These are phyloP conservation scores for Lutraria lutraria DNA, from an alignment of 2,888 invertebrate species.

Conservation along the genomic window DNA sequence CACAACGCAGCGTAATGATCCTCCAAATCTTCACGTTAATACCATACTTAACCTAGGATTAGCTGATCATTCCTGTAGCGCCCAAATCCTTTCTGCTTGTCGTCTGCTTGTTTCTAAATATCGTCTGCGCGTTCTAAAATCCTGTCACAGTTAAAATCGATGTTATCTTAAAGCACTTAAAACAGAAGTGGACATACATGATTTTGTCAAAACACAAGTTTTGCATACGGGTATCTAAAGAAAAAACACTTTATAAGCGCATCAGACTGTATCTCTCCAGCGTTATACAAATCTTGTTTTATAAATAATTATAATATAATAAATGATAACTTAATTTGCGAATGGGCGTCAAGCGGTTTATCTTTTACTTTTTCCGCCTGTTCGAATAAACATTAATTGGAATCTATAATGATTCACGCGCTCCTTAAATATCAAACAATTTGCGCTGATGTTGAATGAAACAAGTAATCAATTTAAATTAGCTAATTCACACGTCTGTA, in stretches of 20 bases:
- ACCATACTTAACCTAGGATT: constrained; percentile 49
- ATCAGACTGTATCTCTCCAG: neutral
- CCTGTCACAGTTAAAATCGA: constrained; percentile 17
- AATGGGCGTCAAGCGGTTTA: constrained; percentile 16
- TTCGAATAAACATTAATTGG: constrained; percentile 27
- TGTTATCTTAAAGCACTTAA: constrained; percentile 18
- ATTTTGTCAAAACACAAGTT: constrained; percentile 1
- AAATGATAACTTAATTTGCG: constrained; percentile 4
- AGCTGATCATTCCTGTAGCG: constrained; percentile 40
- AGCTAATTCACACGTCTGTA: constrained; percentile 19
- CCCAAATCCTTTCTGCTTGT: constrained; percentile 11
- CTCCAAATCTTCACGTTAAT: constrained; percentile 25
- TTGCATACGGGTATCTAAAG: neutral
- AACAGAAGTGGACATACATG: constrained; percentile 10
- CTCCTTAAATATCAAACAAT: neutral
- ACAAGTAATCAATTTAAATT: constrained; percentile 19
- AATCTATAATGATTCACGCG: neutral
- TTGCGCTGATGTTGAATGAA: neutral
- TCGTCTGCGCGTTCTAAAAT: constrained; percentile 1
- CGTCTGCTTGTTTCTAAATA: constrained; percentile 10
- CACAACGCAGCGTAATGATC: constrained; percentile 44
- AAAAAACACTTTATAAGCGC: neutral
- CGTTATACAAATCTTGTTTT: neutral
- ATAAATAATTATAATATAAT: constrained; percentile 13
- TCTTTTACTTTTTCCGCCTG: neutral